phyloP scores from a whole-genome alignment of 2,797 vertebrate species.

The Anguilla megastoma region DNA sequence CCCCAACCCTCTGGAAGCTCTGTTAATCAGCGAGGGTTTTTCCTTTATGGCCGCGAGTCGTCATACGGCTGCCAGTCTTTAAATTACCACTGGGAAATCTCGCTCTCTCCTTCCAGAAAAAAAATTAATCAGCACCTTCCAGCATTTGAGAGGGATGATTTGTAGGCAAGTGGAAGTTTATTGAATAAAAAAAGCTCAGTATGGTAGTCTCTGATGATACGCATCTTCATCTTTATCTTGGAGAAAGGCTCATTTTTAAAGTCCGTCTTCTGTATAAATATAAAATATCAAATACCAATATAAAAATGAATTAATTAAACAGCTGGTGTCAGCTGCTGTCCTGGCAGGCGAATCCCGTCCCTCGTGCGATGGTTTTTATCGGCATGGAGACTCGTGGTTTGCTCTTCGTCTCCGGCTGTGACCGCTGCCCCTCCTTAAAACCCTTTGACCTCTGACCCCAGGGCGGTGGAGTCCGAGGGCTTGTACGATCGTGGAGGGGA shows the following conservation, averaged over 20 bases:
- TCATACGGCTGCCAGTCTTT: conserved; percentile 43
- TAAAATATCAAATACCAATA: no score
- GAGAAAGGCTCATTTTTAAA: not conserved
- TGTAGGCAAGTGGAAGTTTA: conserved; percentile 28
- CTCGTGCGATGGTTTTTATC: not conserved
- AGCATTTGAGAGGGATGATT: conserved; percentile 29
- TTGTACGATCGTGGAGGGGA: not conserved
- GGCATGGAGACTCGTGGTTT: no score
- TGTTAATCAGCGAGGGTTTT: conserved; percentile 56
- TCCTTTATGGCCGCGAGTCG: conserved; percentile 30
- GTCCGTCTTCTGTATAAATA: not conserved
- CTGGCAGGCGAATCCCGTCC: not conserved
- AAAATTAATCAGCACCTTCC: conserved; percentile 63
- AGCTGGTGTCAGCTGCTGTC: not conserved
- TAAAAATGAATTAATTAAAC: not conserved
- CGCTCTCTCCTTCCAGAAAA: conserved; percentile 62
- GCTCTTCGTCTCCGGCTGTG: no score
- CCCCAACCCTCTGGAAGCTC: conserved; percentile 36
- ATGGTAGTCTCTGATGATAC: not conserved
- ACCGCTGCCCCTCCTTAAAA: not conserved
- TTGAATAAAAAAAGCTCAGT: conserved; percentile 26
- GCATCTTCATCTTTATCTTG: conserved; percentile 1
- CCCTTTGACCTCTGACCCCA: conserved; percentile 4
- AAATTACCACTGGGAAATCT: conserved; percentile 61
- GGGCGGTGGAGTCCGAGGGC: not conserved